Percentiles rank a stretch among this genome's conserved stretches.
Conservation (phyloP, 2,888 invertebrate species). For the Drosophila pseudotakahashii region DNA sequence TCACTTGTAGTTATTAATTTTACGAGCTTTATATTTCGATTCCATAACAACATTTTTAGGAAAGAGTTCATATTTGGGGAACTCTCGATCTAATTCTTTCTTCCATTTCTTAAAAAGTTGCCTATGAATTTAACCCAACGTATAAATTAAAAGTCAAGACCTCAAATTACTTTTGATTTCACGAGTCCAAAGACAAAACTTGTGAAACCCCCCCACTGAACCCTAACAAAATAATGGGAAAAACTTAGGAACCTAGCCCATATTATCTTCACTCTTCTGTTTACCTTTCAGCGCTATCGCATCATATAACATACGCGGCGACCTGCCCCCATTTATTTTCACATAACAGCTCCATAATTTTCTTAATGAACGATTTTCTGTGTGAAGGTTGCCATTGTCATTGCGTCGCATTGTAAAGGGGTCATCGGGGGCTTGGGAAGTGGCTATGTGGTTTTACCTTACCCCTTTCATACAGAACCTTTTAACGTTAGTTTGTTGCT, state of each 20-base stretch:
- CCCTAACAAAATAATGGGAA: background rate
- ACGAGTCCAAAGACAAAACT: background rate
- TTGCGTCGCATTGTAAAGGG: conserved; percentile 27
- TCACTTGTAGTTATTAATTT: no score
- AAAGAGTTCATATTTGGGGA: no score
- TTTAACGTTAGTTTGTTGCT: conserved; percentile 49
- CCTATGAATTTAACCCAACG: background rate
- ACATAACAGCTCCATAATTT: conserved; percentile 72
- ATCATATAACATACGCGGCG: conserved; percentile 7
- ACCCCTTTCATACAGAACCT: conserved; percentile 2
- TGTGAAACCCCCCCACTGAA: no score
- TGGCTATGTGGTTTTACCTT: background rate
- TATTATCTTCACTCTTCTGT: background rate
- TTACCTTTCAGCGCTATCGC: conserved; percentile 2
- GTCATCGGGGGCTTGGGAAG: conserved; percentile 10
- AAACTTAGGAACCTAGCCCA: background rate
- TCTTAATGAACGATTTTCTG: conserved; percentile 83
- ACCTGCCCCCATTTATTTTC: conserved; percentile 27
- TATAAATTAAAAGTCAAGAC: background rate
- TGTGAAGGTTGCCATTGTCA: conserved; percentile 82
- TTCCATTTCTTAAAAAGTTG: no score
- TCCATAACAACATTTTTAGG: no score
- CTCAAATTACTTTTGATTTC: background rate
- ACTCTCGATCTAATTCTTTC: no score
- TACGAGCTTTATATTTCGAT: no score